phyloP scores from a whole-genome alignment of 2,797 vertebrate genomes.

The Alosa sapidissima region DNA sequence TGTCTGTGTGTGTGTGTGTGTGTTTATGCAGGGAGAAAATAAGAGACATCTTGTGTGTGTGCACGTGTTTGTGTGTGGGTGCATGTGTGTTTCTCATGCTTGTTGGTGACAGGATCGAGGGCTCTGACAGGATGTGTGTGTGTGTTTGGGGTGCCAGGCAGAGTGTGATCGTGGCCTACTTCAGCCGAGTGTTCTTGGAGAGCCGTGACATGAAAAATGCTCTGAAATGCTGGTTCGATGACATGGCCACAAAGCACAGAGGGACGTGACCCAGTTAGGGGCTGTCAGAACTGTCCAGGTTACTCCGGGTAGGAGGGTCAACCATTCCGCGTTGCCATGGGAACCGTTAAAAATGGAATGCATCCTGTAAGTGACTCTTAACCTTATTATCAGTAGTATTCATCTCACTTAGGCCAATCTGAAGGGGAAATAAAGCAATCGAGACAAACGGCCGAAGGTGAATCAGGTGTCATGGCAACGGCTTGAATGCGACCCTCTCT shows the following conservation, averaged over 20 bases:
- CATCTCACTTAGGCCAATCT: not conserved
- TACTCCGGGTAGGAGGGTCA: not conserved
- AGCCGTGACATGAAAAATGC: conserved; percentile 33
- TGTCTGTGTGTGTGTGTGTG: conserved; percentile 25
- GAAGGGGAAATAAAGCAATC: not conserved
- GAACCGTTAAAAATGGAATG: not conserved
- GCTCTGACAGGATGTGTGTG: not conserved
- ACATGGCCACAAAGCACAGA: conserved; percentile 36
- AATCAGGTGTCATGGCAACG: conserved; percentile 44
- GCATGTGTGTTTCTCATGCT: not conserved
- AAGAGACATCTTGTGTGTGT: not conserved
- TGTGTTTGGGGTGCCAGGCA: conserved; percentile 2
- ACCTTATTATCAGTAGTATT: not conserved
- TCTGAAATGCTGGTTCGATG: conserved; percentile 37
- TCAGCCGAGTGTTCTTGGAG: conserved; percentile 27
- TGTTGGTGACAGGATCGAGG: no score
- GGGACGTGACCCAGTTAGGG: conserved; percentile 49
- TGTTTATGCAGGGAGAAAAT: not conserved
- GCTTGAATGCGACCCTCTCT: conserved; percentile 47
- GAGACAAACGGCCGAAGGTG: not conserved
- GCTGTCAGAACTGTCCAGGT: conserved; percentile 19
- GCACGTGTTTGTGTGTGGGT: not conserved
- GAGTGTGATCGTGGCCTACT: conserved; percentile 27
- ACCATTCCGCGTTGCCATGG: not conserved
- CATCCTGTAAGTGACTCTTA: not conserved